Evolutionary conservation across 2,888 invertebrate species (phyloP).

Genomic region (Ceriagrion tenellum): DNA sequence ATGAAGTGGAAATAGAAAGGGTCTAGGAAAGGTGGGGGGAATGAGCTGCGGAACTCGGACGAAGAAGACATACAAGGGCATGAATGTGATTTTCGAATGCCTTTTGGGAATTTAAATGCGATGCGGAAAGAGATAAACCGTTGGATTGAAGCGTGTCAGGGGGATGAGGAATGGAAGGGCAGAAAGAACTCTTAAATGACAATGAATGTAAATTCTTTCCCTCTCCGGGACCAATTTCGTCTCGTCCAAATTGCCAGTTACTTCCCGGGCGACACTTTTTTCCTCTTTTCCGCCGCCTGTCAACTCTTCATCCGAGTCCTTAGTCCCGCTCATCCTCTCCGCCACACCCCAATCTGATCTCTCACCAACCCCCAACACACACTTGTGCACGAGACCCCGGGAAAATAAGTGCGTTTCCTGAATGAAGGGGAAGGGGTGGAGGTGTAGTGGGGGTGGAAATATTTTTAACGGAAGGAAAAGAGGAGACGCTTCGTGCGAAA

Average conservation of each 20-base stretch:
- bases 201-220: constrained; percentile 58
- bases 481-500: constrained; percentile 46
- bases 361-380: background rate
- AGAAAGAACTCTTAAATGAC: constrained; percentile 25
- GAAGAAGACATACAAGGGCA: background rate
- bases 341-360: background rate
- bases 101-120: background rate
- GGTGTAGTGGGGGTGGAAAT: constrained; percentile 14
- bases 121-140: background rate
- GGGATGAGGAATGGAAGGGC: background rate
- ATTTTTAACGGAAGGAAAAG: constrained; percentile 25
- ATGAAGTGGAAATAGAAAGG: too few relatives aligned
- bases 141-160: background rate
- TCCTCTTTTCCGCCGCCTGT: constrained; percentile 30
- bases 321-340: constrained; percentile 5
- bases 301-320: constrained; percentile 59
- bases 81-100: background rate
- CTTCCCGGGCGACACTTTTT: background rate
- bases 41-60: background rate
- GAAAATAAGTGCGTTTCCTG: constrained; percentile 10
- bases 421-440: background rate
- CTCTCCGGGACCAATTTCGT: constrained; percentile 49
- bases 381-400: background rate
- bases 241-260: constrained; percentile 53
- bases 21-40: background rate